Base-by-base conservation (phyloP, 1,140 invertebrate genomes). In the Chironomus striatipennis region DNA sequence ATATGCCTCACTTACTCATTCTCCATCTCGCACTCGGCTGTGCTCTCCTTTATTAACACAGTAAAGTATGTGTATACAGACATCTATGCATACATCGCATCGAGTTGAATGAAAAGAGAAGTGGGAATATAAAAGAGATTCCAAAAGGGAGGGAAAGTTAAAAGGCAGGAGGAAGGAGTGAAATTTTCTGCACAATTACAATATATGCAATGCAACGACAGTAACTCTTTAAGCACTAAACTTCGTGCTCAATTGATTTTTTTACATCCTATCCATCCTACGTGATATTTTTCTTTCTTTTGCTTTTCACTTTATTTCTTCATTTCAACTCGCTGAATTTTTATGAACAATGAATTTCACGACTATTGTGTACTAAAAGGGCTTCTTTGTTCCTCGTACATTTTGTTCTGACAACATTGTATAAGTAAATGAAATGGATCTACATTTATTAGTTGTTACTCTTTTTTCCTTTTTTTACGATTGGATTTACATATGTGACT, bases 211-310 rank as follows among this genome's bases (percentile, higher is more conserved):
- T 57, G 47, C n/a, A 57, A 57, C n/a, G 47, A 12, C 47, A 57
- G 47, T 57, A n/a, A 57, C 12, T 57, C 47, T 57, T 57, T 57
- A 57, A 57, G 47, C 12, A 57, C 12, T 57, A 57, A 57, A 57
- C 47, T 57, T 57, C 65, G 18, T 70, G 65, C 65, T 70, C 65
- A 70, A 70, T 70, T 70, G 65, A 70, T 70, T 70, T 70, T 70
- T 34, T 57, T 57, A 12, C 47, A 57, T n/a, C 47, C n/a, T 15
- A 15, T 34, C 47, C 12, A 57, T n/a, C 12, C 47, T 57, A 57
- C 47, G 47, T 57, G 47, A 12, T 57, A 12, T 57, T 57, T 12
- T 1, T 57, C 15, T 15, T n/a, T 12, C 4, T 57, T n/a, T 47
- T 47, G 9, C 8, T 47, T 47, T 57, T 15, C 15, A n/a, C 47